These are phyloP conservation scores for Psophia crepitans DNA, from an alignment of 2,113 vertebrate species.

Conservation along the genomic window DNA sequence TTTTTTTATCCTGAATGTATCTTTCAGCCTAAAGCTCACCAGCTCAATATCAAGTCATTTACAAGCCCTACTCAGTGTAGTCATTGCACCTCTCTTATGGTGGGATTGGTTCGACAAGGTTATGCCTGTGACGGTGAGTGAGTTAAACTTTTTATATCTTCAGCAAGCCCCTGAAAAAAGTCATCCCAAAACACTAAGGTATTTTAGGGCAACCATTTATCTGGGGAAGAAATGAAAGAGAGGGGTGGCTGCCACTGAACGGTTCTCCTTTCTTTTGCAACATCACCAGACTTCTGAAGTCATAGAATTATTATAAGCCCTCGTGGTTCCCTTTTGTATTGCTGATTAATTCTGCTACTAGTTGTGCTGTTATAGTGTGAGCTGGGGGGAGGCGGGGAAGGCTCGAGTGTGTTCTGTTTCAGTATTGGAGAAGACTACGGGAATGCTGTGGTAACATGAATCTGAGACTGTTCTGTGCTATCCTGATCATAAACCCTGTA, in stretches of 20 bases:
- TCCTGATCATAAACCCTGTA: not conserved
- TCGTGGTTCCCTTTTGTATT: not conserved
- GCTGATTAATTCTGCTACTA: not conserved
- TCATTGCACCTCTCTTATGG: slow-evolving; percentile 96
- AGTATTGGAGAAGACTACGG: rapidly evolving
- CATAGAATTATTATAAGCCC: not conserved
- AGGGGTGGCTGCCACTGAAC: not conserved
- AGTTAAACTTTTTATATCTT: not conserved
- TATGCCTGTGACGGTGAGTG: slow-evolving; percentile 92
- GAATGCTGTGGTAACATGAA: not conserved
- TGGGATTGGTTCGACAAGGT: slow-evolving; percentile 92
- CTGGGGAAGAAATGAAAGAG: not conserved
- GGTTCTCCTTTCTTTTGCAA: not conserved
- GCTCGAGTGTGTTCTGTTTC: not conserved
- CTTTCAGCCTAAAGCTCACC: slow-evolving; percentile 92
- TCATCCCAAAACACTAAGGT: not conserved
- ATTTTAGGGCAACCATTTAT: not conserved
- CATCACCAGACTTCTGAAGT: not conserved
- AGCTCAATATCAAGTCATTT: slow-evolving; percentile 94
- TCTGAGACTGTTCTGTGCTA: not conserved
- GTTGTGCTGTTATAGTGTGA: not conserved
- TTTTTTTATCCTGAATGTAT: slow-evolving; percentile 10
- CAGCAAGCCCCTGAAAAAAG: not conserved
- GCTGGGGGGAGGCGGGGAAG: not conserved
- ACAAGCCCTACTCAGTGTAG: slow-evolving; percentile 92